Conservation (phyloP, 2,797 vertebrate genomes). For the Pachyuromys duprasi region DNA sequence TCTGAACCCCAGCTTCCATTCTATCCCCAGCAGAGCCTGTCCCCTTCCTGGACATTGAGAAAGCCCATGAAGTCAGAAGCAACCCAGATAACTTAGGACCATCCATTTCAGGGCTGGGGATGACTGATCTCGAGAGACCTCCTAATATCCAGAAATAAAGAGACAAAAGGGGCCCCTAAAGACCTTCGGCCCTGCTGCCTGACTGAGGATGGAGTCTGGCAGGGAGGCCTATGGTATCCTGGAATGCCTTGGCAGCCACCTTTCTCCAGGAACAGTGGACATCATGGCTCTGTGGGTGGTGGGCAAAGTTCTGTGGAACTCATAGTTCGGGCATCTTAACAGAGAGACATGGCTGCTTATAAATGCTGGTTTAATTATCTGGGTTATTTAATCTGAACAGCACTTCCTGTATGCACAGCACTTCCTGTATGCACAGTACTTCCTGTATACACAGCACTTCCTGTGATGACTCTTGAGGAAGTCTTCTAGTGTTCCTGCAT, state of each 20-base stretch:
- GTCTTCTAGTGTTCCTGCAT: slow-evolving; percentile 45
- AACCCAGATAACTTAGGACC: background rate
- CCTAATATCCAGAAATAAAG: background rate
- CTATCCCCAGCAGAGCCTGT: background rate
- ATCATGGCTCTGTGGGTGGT: background rate
- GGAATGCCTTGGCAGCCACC: background rate
- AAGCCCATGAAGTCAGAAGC: background rate
- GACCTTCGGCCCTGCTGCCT: background rate
- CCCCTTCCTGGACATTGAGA: background rate
- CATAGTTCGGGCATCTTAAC: background rate
- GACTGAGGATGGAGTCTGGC: background rate
- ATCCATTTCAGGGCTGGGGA: background rate
- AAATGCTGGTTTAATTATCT: background rate
- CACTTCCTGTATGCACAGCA: background rate
- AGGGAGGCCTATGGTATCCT: background rate
- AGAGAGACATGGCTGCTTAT: background rate
- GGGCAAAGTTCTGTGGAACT: background rate
- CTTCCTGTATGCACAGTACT: background rate
- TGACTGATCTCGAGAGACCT: background rate
- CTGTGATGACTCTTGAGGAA: background rate
- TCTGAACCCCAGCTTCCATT: background rate
- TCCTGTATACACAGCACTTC: background rate
- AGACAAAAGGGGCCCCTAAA: background rate
- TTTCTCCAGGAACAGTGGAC: background rate
- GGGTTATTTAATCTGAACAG: background rate